Evolutionary conservation across 2,113 vertebrate species (phyloP).

Genomic region (Tauraco erythrolophus): DNA sequence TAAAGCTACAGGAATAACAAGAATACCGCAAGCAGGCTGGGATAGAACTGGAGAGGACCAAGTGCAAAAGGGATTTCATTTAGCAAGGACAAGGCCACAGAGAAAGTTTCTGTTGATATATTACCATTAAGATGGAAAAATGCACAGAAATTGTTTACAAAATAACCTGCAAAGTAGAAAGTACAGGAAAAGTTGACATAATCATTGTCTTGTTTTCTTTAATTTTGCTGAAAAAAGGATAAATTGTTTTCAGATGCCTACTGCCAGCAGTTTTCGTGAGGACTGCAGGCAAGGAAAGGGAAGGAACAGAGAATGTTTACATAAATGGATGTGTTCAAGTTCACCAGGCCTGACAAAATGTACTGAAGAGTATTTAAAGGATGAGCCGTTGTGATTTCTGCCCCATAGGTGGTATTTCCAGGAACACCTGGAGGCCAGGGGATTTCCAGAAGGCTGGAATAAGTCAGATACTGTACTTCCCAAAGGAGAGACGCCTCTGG

Average conservation of each 20-base stretch:
- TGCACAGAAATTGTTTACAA: neutral
- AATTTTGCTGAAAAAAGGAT: neutral
- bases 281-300: neutral
- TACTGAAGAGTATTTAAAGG: neutral
- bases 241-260: neutral
- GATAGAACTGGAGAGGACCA: neutral
- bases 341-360: neutral
- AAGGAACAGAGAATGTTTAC: neutral
- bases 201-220: neutral
- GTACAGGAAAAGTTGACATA: neutral
- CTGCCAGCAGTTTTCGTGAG: neutral
- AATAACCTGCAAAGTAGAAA: neutral
- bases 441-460: neutral
- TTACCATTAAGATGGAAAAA: neutral
- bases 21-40: neutral
- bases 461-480: neutral
- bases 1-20: neutral
- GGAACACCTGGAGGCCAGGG: neutral
- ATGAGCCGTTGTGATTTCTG: neutral
- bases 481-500: neutral
- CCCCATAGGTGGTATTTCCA: neutral
- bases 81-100: neutral
- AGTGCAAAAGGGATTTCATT: neutral
- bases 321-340: neutral
- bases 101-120: neutral